phyloP scores from a whole-genome alignment of 2,797 vertebrate species.

The Hyperoplus lanceolatus region DNA sequence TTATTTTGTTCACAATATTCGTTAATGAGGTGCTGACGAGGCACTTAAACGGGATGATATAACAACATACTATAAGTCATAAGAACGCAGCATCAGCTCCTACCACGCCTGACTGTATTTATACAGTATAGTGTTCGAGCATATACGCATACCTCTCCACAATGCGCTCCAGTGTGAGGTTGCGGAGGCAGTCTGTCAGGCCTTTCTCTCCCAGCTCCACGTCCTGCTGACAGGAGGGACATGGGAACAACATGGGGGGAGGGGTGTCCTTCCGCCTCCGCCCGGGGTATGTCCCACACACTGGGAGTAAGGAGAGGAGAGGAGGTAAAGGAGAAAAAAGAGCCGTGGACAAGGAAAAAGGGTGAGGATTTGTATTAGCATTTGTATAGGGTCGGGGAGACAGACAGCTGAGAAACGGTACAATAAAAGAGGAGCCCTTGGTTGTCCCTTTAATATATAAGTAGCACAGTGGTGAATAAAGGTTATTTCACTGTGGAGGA shows the following conservation, averaged over 20 bases:
- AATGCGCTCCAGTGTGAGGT: constrained; percentile 96
- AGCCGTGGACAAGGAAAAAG: constrained; percentile 1
- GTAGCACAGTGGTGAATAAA: constrained; percentile 1
- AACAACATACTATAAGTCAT: background rate
- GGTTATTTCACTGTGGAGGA: constrained; percentile 8
- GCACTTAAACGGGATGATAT: background rate
- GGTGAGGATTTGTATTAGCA: background rate
- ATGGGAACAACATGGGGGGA: constrained; percentile 91
- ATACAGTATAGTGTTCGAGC: constrained; percentile 1
- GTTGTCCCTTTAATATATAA: background rate
- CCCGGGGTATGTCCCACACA: constrained; percentile 94
- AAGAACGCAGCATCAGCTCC: background rate
- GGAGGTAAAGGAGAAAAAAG: constrained; percentile 10
- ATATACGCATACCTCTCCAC: constrained; percentile 89
- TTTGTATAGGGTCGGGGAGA: background rate
- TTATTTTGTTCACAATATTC: constrained; percentile 13
- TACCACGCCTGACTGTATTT: background rate
- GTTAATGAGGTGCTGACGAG: background rate
- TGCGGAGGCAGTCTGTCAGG: constrained; percentile 93
- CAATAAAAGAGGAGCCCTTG: background rate
- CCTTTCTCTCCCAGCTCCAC: constrained; percentile 95
- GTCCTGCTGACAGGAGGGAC: constrained; percentile 92
- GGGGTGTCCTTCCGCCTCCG: constrained; percentile 89
- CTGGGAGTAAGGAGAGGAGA: constrained; percentile 73
- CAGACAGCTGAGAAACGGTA: background rate